Evolutionary conservation across 1,140 invertebrate genomes (phyloP).

Genomic region (Hestina assimilis): DNA sequence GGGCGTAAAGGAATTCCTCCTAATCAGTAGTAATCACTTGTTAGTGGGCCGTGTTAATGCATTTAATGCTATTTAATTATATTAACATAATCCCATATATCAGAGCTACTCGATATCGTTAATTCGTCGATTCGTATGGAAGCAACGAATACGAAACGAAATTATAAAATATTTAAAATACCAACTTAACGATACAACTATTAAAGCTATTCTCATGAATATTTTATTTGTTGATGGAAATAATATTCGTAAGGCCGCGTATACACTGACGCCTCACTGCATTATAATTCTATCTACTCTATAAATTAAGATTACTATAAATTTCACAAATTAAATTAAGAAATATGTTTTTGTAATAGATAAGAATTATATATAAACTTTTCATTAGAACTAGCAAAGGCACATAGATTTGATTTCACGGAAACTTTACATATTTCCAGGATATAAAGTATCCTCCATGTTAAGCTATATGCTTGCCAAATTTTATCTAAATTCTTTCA

Average conservation of each 20-base stretch:
- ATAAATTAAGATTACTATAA: not conserved
- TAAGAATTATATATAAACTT: no score
- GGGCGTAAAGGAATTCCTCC: conserved; percentile 2
- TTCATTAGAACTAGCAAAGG: no score
- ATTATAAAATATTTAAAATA: conserved; percentile 53
- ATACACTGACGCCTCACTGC: conserved; percentile 11
- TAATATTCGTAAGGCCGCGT: conserved; percentile 30
- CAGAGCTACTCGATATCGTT: conserved; percentile 38
- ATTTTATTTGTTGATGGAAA: conserved; percentile 51
- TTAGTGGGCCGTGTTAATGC: conserved; percentile 42
- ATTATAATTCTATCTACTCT: not conserved
- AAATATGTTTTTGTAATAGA: no score
- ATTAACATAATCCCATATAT: conserved; percentile 62
- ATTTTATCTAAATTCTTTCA: no score
- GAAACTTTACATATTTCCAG: no score
- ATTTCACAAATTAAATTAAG: no score
- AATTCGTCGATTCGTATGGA: conserved; percentile 60
- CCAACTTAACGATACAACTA: conserved; percentile 20
- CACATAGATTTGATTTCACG: no score
- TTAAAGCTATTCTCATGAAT: conserved; percentile 51
- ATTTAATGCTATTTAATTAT: conserved; percentile 39
- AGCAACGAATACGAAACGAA: conserved; percentile 16
- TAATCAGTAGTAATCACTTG: conserved; percentile 35
- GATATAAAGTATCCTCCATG: no score
- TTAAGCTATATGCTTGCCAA: no score